Evolutionary conservation across 1,140 invertebrate genomes (phyloP), one percentile per base, ranked within the genome.

Genomic region (Drosophila nasuta): DNA sequence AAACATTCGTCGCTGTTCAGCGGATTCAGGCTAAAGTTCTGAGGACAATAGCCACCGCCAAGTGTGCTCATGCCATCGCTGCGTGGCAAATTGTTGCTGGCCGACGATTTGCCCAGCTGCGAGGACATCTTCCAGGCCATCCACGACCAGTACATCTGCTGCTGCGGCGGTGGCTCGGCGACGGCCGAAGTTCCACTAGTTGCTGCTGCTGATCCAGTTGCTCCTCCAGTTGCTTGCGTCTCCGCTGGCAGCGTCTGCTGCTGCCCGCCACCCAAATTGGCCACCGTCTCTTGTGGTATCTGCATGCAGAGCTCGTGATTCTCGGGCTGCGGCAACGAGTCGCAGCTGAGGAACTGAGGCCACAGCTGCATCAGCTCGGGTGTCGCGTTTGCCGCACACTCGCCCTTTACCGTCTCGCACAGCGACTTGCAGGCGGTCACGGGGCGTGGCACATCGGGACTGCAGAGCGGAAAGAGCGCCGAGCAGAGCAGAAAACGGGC

Each of bases 381-480:
- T 6, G 71, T 41, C 0, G 96, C 95, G 56, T 95, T 94, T 1
- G 57, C 41, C 1, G 58, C 79, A 93, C 98, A 99, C 66, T 96
- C 95, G 48, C 94, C 93, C 69, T 95, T 94, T 1, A 98, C 97
- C 46, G 95, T 95, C 79, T 97, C 95, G 93, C 97, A 98, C 48
- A 98, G 94, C 2, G 96, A 95, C 75, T 96, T 95, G 93, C 98
- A 98, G 3, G 97, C 97, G 54, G 96, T 96, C 69, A 99, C 97
- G 20, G 97, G 96, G 78, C 96, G 95, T 33, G 94, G 94, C 76
- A 98, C 96, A 89, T 98, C 96, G 83, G 97, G 96, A 6, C 97
- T 97, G 93, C 98, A 99, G 93, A 98, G 96, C 38, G 98, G 98
- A 11, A 97, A 96, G 91, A 98, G 97, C 6, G 97, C 96, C 30